Conservation (phyloP, 2,113 vertebrate genomes). For the Hippoglossus stenolepis region DNA sequence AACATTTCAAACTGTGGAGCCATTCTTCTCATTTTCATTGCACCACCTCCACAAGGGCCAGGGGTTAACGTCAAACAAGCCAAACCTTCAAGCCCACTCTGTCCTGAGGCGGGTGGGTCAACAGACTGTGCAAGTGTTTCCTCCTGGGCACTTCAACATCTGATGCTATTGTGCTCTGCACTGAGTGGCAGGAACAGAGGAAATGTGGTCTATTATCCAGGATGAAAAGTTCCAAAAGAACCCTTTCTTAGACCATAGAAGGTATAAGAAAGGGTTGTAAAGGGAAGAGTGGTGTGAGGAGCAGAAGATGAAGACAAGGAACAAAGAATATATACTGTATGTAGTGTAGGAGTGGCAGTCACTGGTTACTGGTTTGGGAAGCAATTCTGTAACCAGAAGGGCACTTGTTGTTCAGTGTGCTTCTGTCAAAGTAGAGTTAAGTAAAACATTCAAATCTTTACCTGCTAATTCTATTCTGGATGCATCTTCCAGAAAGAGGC, state of each 20-base stretch:
- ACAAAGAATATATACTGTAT: not conserved
- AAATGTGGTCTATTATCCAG: too few relatives aligned
- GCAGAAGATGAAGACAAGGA: not conserved
- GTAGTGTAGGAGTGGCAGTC: not conserved
- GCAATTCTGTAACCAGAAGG: not conserved
- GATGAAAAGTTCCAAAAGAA: too few relatives aligned
- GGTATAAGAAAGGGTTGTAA: not conserved
- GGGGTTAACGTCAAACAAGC: slow-evolving; percentile 21
- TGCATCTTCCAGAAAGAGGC: not conserved
- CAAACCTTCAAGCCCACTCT: slow-evolving; percentile 37
- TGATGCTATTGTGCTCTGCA: slow-evolving; percentile 40
- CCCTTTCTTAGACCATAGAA: too few relatives aligned
- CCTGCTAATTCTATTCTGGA: not conserved
- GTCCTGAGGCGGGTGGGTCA: slow-evolving; percentile 54
- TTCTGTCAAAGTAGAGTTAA: not conserved
- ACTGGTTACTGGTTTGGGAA: not conserved
- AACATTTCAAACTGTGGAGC: slow-evolving; percentile 30
- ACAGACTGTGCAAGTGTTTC: slow-evolving; percentile 36
- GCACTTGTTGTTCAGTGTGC: not conserved
- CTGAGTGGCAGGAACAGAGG: not conserved
- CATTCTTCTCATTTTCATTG: slow-evolving; percentile 31
- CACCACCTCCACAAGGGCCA: slow-evolving; percentile 50
- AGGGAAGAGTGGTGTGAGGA: not conserved
- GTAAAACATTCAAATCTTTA: not conserved
- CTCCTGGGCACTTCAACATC: slow-evolving; percentile 35